Conservation (phyloP, 2,113 vertebrate genomes). For the Limanda limanda region DNA sequence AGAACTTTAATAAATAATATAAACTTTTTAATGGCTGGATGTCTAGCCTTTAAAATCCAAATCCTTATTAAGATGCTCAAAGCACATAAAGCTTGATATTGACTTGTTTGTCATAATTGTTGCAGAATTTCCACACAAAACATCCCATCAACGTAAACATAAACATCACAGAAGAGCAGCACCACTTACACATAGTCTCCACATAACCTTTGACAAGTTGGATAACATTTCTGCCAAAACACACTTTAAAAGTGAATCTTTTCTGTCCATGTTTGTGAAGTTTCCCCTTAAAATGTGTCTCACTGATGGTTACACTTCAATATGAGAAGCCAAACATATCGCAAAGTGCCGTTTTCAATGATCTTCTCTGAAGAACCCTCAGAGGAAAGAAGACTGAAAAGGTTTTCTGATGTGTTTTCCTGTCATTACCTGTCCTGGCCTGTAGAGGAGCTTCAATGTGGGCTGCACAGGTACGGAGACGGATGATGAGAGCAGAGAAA, state of each 20-base stretch:
- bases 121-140: neutral
- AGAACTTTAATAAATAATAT: too few relatives aligned
- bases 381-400: slow-evolving; percentile 21
- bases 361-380: slow-evolving; percentile 28
- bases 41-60: too few relatives aligned
- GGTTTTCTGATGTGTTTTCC: slow-evolving; percentile 8
- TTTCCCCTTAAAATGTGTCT: slow-evolving; percentile 1
- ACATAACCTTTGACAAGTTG: neutral
- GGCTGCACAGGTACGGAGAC: neutral
- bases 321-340: neutral
- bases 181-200: neutral
- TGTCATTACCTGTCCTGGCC: neutral
- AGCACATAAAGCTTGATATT: neutral
- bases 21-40: too few relatives aligned
- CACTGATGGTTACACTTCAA: slow-evolving; percentile 3
- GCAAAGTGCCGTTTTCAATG: slow-evolving; percentile 16
- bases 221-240: neutral
- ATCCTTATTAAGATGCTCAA: neutral
- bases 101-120: neutral
- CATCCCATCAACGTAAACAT: neutral
- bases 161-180: neutral
- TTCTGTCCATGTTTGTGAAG: too few relatives aligned
- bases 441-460: neutral
- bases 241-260: too few relatives aligned
- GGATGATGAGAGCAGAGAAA: neutral